Conservation (phyloP, 2,113 vertebrate genomes). For the Girardinichthys multiradiatus region DNA sequence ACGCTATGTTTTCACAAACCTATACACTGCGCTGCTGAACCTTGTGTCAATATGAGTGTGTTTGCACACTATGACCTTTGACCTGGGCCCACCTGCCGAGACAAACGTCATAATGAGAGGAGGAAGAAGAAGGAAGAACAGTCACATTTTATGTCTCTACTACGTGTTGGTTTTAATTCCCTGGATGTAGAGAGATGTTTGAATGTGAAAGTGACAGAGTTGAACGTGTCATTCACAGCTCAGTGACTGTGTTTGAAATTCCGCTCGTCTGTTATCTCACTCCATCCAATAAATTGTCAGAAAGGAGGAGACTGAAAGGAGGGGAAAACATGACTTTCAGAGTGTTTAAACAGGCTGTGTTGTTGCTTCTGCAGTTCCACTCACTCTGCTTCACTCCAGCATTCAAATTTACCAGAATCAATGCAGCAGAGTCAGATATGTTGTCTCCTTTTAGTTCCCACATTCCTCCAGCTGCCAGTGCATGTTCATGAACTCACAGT, state of each 20-base stretch:
- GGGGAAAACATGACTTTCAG: slow-evolving; percentile 4
- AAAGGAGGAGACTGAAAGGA: slow-evolving; percentile 11
- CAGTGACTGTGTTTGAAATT: slow-evolving; percentile 68
- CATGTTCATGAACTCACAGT: not conserved
- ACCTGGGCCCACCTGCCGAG: slow-evolving; percentile 55
- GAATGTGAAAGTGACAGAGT: slow-evolving; percentile 63
- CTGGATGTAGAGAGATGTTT: slow-evolving; percentile 44
- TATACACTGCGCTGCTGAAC: slow-evolving; percentile 28
- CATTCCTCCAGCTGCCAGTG: not conserved
- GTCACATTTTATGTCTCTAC: slow-evolving; percentile 43
- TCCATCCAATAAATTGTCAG: slow-evolving; percentile 65
- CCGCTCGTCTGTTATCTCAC: slow-evolving; percentile 69
- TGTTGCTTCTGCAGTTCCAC: not conserved
- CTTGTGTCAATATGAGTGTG: slow-evolving; percentile 53
- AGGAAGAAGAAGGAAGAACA: slow-evolving; percentile 41
- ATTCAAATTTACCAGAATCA: not conserved
- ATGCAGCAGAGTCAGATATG: not conserved
- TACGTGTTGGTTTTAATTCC: slow-evolving; percentile 35
- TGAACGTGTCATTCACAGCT: slow-evolving; percentile 77
- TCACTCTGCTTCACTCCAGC: not conserved
- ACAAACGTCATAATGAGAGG: slow-evolving; percentile 17
- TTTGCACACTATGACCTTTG: slow-evolving; percentile 51
- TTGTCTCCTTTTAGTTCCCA: not conserved
- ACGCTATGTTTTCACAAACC: not conserved
- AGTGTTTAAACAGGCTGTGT: not conserved